Evolutionary conservation across 2,113 vertebrate genomes (phyloP).

Genomic region (Anoplopoma fimbria): DNA sequence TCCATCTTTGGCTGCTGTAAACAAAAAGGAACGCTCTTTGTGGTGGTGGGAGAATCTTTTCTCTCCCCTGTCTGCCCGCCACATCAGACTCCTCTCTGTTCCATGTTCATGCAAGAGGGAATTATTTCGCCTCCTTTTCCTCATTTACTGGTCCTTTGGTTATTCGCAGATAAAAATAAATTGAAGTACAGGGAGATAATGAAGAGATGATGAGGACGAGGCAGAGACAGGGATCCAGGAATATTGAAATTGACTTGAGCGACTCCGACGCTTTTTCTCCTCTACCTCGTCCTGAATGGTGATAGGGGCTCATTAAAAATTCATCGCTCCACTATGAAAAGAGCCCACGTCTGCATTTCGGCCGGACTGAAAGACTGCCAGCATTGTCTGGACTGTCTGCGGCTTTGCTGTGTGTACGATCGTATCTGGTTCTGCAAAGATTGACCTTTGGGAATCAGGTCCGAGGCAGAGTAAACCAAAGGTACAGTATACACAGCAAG

Average conservation of each 20-base stretch:
- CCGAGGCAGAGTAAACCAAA: constrained; percentile 5
- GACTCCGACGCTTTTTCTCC: constrained; percentile 35
- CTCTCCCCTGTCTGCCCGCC: constrained; percentile 25
- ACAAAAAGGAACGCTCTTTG: constrained; percentile 52
- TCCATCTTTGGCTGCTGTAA: constrained; percentile 63
- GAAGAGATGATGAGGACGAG: constrained; percentile 68
- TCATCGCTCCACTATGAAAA: constrained; percentile 71
- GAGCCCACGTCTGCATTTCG: constrained; percentile 64
- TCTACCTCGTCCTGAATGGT: constrained; percentile 51
- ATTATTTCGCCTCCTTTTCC: constrained; percentile 3
- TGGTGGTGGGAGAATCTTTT: constrained; percentile 42
- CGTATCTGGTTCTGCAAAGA: constrained; percentile 13
- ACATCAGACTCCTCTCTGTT: constrained; percentile 48
- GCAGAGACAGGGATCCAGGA: constrained; percentile 59
- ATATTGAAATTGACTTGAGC: constrained; percentile 72
- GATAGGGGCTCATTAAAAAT: constrained; percentile 80
- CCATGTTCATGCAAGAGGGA: neutral
- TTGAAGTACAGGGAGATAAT: constrained; percentile 60
- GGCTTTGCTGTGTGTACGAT: constrained; percentile 3
- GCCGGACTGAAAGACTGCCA: constrained; percentile 50
- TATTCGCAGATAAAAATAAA: constrained; percentile 67
- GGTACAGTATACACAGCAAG: neutral
- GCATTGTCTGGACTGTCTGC: constrained; percentile 50
- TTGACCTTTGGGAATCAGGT: constrained; percentile 7
- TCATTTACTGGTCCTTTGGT: constrained; percentile 46